A percentile compares a stretch with the other conserved stretches of the same genome.
phyloP scores from a whole-genome alignment of 2,888 invertebrate genomes.

The Camponotus fellah region DNA sequence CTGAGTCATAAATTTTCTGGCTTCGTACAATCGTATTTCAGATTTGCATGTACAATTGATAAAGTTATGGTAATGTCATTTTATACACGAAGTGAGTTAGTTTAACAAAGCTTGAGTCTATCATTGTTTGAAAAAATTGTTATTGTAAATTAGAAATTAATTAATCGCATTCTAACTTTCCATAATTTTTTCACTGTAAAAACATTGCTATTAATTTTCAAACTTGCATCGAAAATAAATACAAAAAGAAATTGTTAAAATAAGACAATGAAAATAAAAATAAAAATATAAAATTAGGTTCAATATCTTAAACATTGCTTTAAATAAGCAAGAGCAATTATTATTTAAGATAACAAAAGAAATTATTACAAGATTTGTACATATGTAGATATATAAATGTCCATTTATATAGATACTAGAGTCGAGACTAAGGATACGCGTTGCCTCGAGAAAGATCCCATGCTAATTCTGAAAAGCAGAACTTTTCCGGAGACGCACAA shows the following conservation, averaged over 20 bases:
- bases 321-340: too few species aligned
- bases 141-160: not conserved
- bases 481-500: conserved; percentile 19
- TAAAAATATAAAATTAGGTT: not conserved
- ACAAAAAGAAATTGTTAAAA: not conserved
- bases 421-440: not conserved
- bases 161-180: not conserved
- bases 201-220: not conserved
- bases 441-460: not conserved
- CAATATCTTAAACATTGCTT: not conserved
- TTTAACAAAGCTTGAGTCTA: not conserved
- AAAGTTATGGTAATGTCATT: not conserved
- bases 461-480: conserved; percentile 31
- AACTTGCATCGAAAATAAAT: not conserved
- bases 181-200: not conserved
- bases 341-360: not conserved
- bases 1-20: not conserved
- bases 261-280: not conserved
- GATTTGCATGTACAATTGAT: not conserved
- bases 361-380: not conserved
- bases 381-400: not conserved
- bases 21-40: not conserved
- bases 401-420: not conserved
- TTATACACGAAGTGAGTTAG: not conserved
- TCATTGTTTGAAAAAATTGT: not conserved